Conservation (phyloP, 2,888 invertebrate species). For the Amphimallon solstitiale region DNA sequence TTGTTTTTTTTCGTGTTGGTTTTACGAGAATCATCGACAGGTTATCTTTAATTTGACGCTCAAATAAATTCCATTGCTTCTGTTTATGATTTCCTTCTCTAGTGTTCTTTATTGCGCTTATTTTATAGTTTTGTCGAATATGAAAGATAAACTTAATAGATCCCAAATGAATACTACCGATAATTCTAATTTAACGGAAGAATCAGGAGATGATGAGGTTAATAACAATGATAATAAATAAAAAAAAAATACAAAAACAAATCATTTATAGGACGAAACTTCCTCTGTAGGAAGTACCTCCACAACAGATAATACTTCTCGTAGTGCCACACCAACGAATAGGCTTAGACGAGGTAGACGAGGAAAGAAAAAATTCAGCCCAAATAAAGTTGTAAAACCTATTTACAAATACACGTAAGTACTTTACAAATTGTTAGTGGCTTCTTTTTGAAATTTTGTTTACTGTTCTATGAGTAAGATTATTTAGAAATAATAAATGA, state of each 20-base stretch:
- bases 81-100: neutral
- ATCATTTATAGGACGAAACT: constrained; percentile 72
- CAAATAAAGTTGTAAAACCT: constrained; percentile 72
- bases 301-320: constrained; percentile 81
- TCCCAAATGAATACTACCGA: constrained; percentile 43
- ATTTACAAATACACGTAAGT: constrained; percentile 81
- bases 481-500: too few relatives aligned
- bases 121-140: constrained; percentile 1
- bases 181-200: constrained; percentile 64
- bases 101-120: neutral
- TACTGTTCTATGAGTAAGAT: too few relatives aligned
- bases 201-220: constrained; percentile 69
- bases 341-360: constrained; percentile 67
- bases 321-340: constrained; percentile 84
- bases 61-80: too few relatives aligned
- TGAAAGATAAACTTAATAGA: constrained; percentile 22
- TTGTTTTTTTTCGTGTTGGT: too few relatives aligned
- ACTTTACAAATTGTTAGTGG: neutral
- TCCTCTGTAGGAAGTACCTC: constrained; percentile 84
- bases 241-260: neutral
- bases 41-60: too few relatives aligned
- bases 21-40: too few relatives aligned
- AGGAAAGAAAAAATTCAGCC: constrained; percentile 68
- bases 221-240: constrained; percentile 33
- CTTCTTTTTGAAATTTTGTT: too few relatives aligned